These are phyloP conservation scores for Brachylomia viminalis DNA, from an alignment of 2,888 invertebrate genomes.

Conservation along the genomic window DNA sequence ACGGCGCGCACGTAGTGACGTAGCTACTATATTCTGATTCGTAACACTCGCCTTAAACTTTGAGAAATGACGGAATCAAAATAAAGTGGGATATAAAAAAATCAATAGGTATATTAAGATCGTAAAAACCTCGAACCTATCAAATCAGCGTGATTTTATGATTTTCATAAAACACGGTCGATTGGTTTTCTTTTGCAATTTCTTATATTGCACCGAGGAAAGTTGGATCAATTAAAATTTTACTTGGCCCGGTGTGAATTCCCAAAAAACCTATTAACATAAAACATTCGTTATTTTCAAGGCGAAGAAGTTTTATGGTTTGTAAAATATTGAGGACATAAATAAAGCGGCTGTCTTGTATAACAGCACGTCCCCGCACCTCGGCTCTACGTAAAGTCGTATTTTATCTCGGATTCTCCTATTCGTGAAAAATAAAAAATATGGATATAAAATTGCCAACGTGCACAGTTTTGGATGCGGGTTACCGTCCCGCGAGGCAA, in stretches of 20 bases:
- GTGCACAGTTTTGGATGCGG: slow-evolving; percentile 72
- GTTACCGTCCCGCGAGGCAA: slow-evolving; percentile 45
- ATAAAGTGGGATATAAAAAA: slow-evolving; percentile 65
- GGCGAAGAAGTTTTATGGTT: slow-evolving; percentile 88
- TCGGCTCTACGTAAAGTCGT: slow-evolving; percentile 82
- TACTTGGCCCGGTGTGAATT: slow-evolving; percentile 66
- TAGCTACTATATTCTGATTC: slow-evolving; percentile 36
- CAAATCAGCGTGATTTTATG: slow-evolving; percentile 70
- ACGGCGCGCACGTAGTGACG: slow-evolving; percentile 36
- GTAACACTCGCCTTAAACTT: slow-evolving; percentile 55
- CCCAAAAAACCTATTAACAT: slow-evolving; percentile 85
- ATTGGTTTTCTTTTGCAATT: slow-evolving; percentile 64
- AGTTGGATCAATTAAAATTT: slow-evolving; percentile 71
- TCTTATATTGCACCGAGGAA: slow-evolving; percentile 55
- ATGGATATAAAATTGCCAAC: slow-evolving; percentile 81
- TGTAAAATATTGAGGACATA: slow-evolving; percentile 90
- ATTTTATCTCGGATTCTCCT: slow-evolving; percentile 88
- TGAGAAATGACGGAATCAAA: slow-evolving; percentile 55
- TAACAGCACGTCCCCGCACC: slow-evolving; percentile 86
- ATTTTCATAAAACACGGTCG: slow-evolving; percentile 67
- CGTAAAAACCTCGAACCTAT: slow-evolving; percentile 68
- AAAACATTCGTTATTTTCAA: slow-evolving; percentile 87
- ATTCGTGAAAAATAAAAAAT: slow-evolving; percentile 83
- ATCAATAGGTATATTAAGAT: slow-evolving; percentile 66
- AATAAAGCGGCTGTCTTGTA: slow-evolving; percentile 88